Evolutionary conservation across 35 echinoderm and acorn worm species (phyloP).

Genomic region (Patiria miniata): DNA sequence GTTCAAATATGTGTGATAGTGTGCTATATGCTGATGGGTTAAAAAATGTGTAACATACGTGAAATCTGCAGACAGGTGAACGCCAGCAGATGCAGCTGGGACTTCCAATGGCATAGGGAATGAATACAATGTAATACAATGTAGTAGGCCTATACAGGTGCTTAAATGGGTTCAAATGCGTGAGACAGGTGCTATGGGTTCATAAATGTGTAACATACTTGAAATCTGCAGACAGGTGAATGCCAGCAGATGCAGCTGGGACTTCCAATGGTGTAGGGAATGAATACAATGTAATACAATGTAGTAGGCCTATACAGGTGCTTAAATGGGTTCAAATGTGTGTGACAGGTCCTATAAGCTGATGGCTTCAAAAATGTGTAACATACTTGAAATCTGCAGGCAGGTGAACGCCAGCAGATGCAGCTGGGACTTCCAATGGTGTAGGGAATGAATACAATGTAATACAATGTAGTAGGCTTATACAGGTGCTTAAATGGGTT

Average conservation of each 20-base stretch:
- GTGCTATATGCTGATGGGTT: slow-evolving; percentile 1
- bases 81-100: slow-evolving; percentile 80
- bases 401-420: slow-evolving; percentile 89
- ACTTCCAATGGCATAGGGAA: slow-evolving; percentile 65
- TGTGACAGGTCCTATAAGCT: too few species aligned
- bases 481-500: too few species aligned
- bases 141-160: too few species aligned
- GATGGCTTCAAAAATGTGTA: neutral
- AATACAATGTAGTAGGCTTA: too few species aligned
- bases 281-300: too few species aligned
- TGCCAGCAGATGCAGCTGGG: slow-evolving; percentile 80
- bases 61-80: slow-evolving; percentile 92
- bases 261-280: slow-evolving; percentile 64
- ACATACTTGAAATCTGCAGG: slow-evolving; percentile 74
- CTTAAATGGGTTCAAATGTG: too few species aligned
- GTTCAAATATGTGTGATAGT: too few species aligned
- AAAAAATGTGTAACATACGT: neutral
- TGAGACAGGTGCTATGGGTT: too few species aligned
- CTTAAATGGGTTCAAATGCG: too few species aligned
- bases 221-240: slow-evolving; percentile 92
- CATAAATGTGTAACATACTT: neutral
- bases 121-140: too few species aligned
- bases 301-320: too few species aligned
- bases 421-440: slow-evolving; percentile 66
- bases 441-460: too few species aligned